Base-by-base conservation (phyloP, 2,797 vertebrate genomes). In the Crocidura indochinensis region DNA sequence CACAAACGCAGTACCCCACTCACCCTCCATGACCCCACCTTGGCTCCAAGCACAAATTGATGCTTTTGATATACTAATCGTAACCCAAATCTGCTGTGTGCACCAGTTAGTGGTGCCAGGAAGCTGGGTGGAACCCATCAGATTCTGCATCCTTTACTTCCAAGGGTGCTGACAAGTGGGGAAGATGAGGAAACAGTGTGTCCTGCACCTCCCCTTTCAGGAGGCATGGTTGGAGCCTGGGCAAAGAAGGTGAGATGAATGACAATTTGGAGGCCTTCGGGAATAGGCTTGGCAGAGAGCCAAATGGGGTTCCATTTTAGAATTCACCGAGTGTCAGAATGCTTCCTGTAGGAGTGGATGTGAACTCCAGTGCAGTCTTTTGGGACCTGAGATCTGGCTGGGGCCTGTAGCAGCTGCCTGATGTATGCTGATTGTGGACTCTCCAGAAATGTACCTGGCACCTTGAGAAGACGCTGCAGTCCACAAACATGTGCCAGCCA, bases 31-130 rank as follows among this genome's bases (percentile, higher is more conserved):
- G 56, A 38, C 31, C 80, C 31, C 19, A 84, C 69, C 77, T 51
- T 26, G 56, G 77, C 76, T 94, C 79, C 88, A 60, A 81, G 71
- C 68, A 91, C 65, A 81, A 53, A 83, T 64, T 93, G 79, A 87
- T 6, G 1, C 76, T 74, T 75, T 90, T 38, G 8, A 84, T 75
- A 78, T 49, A 17, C 65, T 91, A 94, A 88, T 94, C 90, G 2
- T 44, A 72, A 38, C 17, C 86, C 53, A 84, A 19, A 94, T 93
- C 94, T 96, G 93, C 95, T 94, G 69, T 47, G 91, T 71, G 68
- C 38, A 85, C 72, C 75, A 87, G 87, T 64, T 89, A 74, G 12
- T 10, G 49, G 87, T 51, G 88, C 91, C 83, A 68, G 93, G 27
- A 93, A 94, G 51, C 80, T 93, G 91, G 88, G 91, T 96, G 83